Evolutionary conservation across 2,888 invertebrate species (phyloP), one percentile per base, ranked within the genome.

Genomic region (Chrysotoxum bicinctum): DNA sequence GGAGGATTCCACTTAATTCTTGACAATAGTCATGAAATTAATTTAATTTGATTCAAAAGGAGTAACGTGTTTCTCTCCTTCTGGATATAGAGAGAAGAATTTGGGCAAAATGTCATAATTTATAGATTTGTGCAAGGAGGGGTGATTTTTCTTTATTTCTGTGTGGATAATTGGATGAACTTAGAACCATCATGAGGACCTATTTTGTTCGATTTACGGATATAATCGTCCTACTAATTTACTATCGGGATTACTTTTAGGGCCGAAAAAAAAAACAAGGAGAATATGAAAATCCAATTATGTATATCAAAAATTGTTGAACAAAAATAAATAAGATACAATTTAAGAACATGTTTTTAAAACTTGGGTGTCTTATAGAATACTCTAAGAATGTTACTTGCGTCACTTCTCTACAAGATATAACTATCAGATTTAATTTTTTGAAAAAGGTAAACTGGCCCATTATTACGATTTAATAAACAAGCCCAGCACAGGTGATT

Each of bases 11-110:
- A 52, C 64, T 69, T 69, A 70, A 68, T 43, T 23, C 43, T 52
- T 58, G 30, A 30, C 58, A 76, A 76, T 48, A 66, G 56, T 64
- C 70, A 52, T 64, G 58, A 66, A 72, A 82, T 72, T 66, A 82
- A 82, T 82, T 82, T 48, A 19, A 76, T 64, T 72, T 26, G 14
- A 72, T 48, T 75, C 60, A 14, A 70, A 32, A 32, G 69, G 68
- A 75, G 52, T 45, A 68, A 23, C 14, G 5, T n/a, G 54, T n/a
- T 16, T 7, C 23, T 14, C n/a, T 40, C n/a, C n/a, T 21, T 7
- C 12, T 14, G 8, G 8, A 37, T 19, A n/a, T n/a, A n/a, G n/a
- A n/a, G n/a, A 16, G 52, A n/a, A 32, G 16, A 10, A 30, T n/a
- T n/a, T n/a, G n/a, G n/a, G 8, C 23, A 14, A 16, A 19, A 72